Base-by-base conservation (phyloP, 1,140 invertebrate genomes). In the Lepidotrigona ventralis region DNA sequence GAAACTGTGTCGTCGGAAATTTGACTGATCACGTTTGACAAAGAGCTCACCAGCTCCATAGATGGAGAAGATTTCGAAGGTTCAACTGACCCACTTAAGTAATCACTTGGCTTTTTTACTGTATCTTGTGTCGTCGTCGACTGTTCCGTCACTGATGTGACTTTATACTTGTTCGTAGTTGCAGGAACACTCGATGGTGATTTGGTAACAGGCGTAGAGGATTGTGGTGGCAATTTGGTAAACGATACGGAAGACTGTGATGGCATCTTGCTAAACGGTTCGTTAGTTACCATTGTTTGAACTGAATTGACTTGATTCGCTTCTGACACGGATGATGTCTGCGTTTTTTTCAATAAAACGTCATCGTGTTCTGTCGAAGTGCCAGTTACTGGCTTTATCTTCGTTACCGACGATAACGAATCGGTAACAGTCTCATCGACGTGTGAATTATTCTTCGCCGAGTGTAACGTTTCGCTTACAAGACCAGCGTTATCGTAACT, bases 11-110 rank as follows among this genome's bases (percentile, higher is more conserved):
- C 82, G 68, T 93, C 91, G 17, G 93, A 91, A 26, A 94, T 88
- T 79, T 94, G 93, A 58, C 89, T 92, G 64, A 94, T 92, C 70
- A 94, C 90, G 63, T 91, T 94, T 8, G 93, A 92, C 54, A 94
- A 79, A 0, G 93, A 94, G 76, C 93, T 90, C 23, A 90, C 90
- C 19, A 94, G 80, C 76, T 93, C 93, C 6, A 84, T 90, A 17
- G 93, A 77, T 17, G 93, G 85, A 53, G 88, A 86, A 51, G 88
- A 82, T 85, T 91, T 89, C 9, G 82, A 26, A 2, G 53, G 23
- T 2, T 33, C 12, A 9, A 39, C 33, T 0, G 74, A 29, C 39
- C 79, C 86, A n/a, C 60, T n/a, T 15, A 68, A 14, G 1, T 0
- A 19, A 15, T 75, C 68, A 14, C 17, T 83, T 1, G 78, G 14